Conservation (phyloP, 2,888 invertebrate genomes). For the Mycalesis mineus region DNA sequence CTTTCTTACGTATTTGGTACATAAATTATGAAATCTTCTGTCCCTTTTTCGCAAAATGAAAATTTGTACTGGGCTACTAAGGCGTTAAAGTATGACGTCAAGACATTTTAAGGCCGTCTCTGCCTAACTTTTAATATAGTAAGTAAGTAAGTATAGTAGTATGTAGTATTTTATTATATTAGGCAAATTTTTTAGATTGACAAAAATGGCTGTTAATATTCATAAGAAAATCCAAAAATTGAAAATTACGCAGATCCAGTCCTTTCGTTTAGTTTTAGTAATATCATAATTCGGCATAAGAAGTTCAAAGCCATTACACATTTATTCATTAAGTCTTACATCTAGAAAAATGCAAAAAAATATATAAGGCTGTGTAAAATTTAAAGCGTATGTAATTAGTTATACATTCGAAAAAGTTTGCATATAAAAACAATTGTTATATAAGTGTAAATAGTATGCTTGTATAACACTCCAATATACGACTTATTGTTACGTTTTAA, state of each 20-base stretch:
- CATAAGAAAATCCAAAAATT: neutral
- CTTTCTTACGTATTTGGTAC: too few relatives aligned
- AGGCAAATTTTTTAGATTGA: too few relatives aligned
- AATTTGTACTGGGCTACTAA: too few relatives aligned
- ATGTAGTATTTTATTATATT: too few relatives aligned
- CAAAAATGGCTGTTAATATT: too few relatives aligned
- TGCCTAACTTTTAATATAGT: too few relatives aligned
- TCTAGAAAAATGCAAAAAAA: neutral
- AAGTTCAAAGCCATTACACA: too few relatives aligned
- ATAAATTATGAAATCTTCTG: too few relatives aligned
- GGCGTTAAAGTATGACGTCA: too few relatives aligned
- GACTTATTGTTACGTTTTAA: neutral
- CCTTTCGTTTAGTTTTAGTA: neutral
- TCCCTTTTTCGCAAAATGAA: too few relatives aligned
- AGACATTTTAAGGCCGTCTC: too few relatives aligned
- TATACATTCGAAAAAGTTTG: neutral
- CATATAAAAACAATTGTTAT: neutral
- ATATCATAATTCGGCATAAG: neutral
- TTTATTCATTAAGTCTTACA: neutral
- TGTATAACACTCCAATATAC: conserved; percentile 9
- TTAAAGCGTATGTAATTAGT: conserved; percentile 2
- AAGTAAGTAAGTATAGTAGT: too few relatives aligned
- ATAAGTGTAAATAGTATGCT: conserved; percentile 9
- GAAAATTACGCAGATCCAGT: neutral
- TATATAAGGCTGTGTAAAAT: neutral